These are phyloP conservation scores for Pygoscelis antarcticus DNA, from an alignment of 2,113 vertebrate species.

Conservation along the genomic window DNA sequence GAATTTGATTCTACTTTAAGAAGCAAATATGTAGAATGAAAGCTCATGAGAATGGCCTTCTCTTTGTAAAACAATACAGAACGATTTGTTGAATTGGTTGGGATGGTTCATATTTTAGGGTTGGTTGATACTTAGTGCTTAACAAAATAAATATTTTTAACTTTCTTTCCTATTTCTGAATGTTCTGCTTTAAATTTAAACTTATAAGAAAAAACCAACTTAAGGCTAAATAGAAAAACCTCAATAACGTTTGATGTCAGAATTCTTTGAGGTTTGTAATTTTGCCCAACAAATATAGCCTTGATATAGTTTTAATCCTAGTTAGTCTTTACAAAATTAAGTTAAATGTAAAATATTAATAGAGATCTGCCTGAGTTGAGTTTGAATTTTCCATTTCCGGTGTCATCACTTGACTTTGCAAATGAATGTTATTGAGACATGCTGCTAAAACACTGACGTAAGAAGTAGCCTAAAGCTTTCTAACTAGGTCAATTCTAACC, in stretches of 20 bases:
- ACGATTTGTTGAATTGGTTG: background rate
- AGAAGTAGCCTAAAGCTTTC: background rate
- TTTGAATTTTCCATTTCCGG: background rate
- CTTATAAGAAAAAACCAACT: background rate
- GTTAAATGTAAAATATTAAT: background rate
- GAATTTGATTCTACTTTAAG: background rate
- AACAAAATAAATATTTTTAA: background rate
- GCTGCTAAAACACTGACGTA: background rate
- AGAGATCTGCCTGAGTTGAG: background rate
- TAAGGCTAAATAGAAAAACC: background rate
- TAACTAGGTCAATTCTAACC: background rate
- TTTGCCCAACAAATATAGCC: background rate
- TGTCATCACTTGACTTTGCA: background rate
- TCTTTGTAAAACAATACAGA: background rate
- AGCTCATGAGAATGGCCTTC: background rate
- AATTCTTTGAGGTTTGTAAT: background rate
- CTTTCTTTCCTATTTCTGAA: background rate
- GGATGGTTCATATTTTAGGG: background rate
- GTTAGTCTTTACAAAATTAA: background rate
- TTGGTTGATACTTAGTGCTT: rapidly evolving
- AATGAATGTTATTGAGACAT: background rate
- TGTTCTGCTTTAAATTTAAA: background rate
- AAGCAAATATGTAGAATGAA: background rate
- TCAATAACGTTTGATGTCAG: background rate
- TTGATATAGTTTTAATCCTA: background rate